Evolutionary conservation across 2,113 vertebrate species (phyloP).

Genomic region (Pelecanus crispus): DNA sequence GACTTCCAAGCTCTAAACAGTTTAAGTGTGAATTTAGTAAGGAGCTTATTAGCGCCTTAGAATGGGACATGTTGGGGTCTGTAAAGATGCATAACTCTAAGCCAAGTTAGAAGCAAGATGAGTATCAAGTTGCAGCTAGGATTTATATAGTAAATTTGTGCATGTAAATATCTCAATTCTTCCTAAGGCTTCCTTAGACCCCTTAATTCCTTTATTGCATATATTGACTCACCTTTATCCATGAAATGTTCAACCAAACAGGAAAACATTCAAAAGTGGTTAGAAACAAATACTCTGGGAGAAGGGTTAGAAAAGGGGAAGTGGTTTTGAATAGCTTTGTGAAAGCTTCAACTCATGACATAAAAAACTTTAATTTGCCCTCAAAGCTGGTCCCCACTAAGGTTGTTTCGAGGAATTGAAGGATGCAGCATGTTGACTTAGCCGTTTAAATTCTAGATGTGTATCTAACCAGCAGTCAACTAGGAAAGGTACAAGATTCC

Average conservation of each 20-base stretch:
- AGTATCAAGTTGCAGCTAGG: neutral
- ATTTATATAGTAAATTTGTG: neutral
- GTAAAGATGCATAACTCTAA: neutral
- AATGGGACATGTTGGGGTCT: neutral
- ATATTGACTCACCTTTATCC: neutral
- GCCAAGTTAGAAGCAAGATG: neutral
- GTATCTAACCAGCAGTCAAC: neutral
- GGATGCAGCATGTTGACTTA: fast-evolving
- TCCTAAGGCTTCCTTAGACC: neutral
- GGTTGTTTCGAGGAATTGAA: neutral
- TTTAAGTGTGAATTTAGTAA: neutral
- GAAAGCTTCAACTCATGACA: neutral
- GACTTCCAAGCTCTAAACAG: neutral
- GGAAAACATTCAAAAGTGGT: neutral
- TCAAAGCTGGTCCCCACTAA: neutral
- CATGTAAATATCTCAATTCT: neutral
- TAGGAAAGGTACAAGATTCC: neutral
- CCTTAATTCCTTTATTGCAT: neutral
- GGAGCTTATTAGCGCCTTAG: neutral
- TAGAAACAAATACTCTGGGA: neutral
- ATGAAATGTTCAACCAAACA: neutral
- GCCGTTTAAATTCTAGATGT: neutral
- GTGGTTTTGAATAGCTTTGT: neutral
- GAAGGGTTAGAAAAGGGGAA: neutral
- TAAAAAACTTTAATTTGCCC: neutral